Evolutionary conservation across 1,140 invertebrate species (phyloP).

Genomic region (Solen grandis): DNA sequence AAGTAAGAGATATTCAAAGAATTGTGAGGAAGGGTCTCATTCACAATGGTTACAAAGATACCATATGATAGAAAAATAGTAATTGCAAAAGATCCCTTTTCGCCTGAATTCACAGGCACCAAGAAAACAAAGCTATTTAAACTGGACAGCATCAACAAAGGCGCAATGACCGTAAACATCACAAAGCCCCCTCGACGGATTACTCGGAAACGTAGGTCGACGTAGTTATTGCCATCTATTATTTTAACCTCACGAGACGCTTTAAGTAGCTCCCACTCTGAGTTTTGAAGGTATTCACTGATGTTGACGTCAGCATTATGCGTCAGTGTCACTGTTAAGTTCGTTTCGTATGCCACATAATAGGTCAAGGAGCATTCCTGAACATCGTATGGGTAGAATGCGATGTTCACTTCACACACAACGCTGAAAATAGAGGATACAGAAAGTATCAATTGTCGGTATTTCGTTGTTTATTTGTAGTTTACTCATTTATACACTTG

Average conservation of each 20-base stretch:
- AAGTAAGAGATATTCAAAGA: conserved; percentile 10
- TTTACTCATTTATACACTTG: background rate
- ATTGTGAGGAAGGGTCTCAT: conserved; percentile 35
- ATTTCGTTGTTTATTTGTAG: background rate
- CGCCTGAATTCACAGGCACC: conserved; percentile 31
- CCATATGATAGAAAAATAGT: conserved; percentile 39
- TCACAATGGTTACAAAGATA: conserved; percentile 34
- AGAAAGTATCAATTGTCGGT: background rate
- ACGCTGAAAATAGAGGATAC: conserved; percentile 10
- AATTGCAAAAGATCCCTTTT: conserved; percentile 29
- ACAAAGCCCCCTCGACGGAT: conserved; percentile 13
- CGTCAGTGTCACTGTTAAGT: background rate
- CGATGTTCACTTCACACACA: conserved; percentile 18
- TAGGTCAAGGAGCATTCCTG: conserved; percentile 19
- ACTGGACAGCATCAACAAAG: background rate
- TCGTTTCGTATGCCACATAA: conserved; percentile 18
- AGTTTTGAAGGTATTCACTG: conserved; percentile 1
- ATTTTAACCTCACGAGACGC: background rate
- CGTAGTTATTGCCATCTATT: background rate
- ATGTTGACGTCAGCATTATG: background rate
- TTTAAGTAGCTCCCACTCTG: conserved; percentile 20
- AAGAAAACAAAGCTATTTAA: conserved; percentile 28
- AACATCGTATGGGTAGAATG: conserved; percentile 22
- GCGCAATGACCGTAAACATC: conserved; percentile 15
- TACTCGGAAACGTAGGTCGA: background rate